Percentiles rank a stretch among this genome's conserved stretches.
These are phyloP conservation scores for Archocentrus centrarchus DNA, from an alignment of 2,113 vertebrate genomes.

Conservation along the genomic window DNA sequence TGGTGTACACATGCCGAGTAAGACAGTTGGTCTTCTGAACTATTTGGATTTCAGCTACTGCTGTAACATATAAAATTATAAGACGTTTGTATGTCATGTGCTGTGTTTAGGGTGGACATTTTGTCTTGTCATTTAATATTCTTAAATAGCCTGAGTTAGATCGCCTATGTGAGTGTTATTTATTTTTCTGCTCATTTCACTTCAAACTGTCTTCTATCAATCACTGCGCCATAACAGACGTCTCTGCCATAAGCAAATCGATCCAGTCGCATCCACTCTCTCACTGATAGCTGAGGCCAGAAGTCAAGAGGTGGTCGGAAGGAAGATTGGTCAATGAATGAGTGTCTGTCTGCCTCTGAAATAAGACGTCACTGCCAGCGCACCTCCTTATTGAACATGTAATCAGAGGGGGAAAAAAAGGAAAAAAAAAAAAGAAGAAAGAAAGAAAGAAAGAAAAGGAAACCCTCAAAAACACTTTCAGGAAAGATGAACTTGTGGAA, in stretches of 20 bases:
- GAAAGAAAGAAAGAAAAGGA: not conserved
- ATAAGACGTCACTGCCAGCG: conserved; percentile 57
- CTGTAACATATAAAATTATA: not conserved
- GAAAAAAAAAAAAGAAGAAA: not conserved
- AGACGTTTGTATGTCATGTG: not conserved
- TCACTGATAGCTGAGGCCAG: conserved; percentile 34
- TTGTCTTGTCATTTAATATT: not conserved
- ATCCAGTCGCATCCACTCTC: conserved; percentile 17
- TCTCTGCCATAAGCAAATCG: conserved; percentile 21
- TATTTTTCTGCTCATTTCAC: not conserved
- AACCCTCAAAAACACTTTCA: not conserved
- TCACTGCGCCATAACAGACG: not conserved
- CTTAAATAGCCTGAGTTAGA: too few relatives aligned
- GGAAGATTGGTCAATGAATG: conserved; percentile 58
- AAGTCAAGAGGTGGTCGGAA: conserved; percentile 59
- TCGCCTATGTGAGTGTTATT: too few relatives aligned
- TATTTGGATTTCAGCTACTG: not conserved
- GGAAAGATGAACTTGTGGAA: not conserved
- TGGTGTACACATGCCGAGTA: not conserved
- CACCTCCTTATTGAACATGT: conserved; percentile 26
- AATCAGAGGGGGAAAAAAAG: not conserved
- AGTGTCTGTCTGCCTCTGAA: conserved; percentile 54
- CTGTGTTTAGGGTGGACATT: conserved; percentile 5
- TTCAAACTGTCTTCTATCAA: not conserved
- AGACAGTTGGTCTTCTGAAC: not conserved